Evolutionary conservation across 1,140 invertebrate species (phyloP).

Genomic region (Laupala kohalensis): DNA sequence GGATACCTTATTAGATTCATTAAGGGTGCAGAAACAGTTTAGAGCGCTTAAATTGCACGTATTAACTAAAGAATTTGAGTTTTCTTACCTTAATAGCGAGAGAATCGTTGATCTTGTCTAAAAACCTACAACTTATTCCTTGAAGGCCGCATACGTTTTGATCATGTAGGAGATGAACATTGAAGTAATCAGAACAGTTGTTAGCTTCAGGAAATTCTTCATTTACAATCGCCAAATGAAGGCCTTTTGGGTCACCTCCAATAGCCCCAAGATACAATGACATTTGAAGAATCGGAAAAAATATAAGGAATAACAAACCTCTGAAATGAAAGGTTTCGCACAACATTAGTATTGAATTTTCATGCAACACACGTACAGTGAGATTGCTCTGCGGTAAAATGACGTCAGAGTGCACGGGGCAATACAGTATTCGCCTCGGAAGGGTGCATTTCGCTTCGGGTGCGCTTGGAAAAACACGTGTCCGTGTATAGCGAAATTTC

Average conservation of each 20-base stretch:
- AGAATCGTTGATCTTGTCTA: conserved; percentile 33
- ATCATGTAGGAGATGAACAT: conserved; percentile 26
- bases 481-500: no score
- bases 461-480: no score
- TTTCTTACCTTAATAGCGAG: conserved; percentile 31
- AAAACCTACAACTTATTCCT: conserved; percentile 42
- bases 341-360: not conserved
- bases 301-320: conserved; percentile 60
- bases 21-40: no score
- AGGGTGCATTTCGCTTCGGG: no score
- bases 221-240: conserved; percentile 63
- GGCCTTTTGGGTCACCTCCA: conserved; percentile 56
- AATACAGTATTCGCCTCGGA: no score
- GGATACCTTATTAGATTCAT: no score
- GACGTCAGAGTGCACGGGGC: no score
- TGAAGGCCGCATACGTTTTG: conserved; percentile 24
- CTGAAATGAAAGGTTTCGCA: conserved; percentile 43
- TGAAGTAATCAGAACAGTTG: conserved; percentile 25
- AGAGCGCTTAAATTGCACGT: no score
- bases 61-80: no score
- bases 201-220: conserved; percentile 41
- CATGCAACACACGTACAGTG: not conserved
- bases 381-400: not conserved
- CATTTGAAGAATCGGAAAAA: conserved; percentile 70
- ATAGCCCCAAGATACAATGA: conserved; percentile 66